phyloP scores from a whole-genome alignment of 2,888 invertebrate genomes.

The Drosophila mimica region DNA sequence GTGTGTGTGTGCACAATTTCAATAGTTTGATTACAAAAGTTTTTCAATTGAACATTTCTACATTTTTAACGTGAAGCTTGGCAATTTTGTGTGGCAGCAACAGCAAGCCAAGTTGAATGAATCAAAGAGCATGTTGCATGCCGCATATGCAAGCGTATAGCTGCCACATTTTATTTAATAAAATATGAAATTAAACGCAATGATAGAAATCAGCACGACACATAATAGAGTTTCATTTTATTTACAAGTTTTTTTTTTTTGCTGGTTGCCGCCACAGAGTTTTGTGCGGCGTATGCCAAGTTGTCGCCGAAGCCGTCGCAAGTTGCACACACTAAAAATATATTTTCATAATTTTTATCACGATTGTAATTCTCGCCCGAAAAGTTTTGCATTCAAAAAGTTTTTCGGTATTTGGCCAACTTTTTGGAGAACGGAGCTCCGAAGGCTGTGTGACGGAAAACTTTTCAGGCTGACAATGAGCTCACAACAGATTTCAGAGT shows the following conservation, averaged over 20 bases:
- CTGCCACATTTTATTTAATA: constrained; percentile 32
- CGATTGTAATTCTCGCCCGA: constrained; percentile 80
- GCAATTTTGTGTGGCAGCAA: constrained; percentile 16
- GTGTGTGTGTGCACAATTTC: constrained; percentile 56
- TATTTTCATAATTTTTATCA: constrained; percentile 81
- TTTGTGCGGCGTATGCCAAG: constrained; percentile 29
- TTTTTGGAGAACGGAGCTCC: constrained; percentile 26
- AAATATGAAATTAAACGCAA: constrained; percentile 41
- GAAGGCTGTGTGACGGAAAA: constrained; percentile 39
- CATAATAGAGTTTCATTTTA: constrained; percentile 40
- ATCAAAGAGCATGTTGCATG: constrained; percentile 29
- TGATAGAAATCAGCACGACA: constrained; percentile 25
- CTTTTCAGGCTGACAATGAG: constrained; percentile 77
- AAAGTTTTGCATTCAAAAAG: constrained; percentile 78
- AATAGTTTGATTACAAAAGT: constrained; percentile 78
- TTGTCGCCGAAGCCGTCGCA: constrained; percentile 36
- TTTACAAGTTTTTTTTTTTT: constrained; percentile 35
- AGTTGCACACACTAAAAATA: constrained; percentile 68
- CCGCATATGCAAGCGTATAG: constrained; percentile 25
- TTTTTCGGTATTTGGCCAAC: constrained; percentile 61
- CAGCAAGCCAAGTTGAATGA: constrained; percentile 31
- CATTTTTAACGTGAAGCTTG: constrained; percentile 43
- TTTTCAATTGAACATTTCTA: constrained; percentile 74
- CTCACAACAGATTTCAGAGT: constrained; percentile 79
- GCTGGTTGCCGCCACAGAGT: constrained; percentile 30